Percentiles rank a stretch among this genome's conserved stretches.
phyloP scores from a whole-genome alignment of 2,113 vertebrate genomes.

The Engystomops pustulosus region DNA sequence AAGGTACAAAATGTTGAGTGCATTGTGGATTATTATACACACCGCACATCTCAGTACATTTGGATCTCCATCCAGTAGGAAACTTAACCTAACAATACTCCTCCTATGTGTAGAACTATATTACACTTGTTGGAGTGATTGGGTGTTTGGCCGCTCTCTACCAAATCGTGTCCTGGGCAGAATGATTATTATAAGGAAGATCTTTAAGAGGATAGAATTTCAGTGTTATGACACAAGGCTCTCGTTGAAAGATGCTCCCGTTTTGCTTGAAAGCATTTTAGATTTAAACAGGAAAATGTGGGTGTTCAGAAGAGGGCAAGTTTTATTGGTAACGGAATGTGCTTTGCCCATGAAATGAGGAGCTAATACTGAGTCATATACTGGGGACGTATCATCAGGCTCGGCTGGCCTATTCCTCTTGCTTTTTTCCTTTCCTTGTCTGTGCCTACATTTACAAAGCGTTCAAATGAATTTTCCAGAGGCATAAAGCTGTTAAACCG shows the following conservation, averaged over 20 bases:
- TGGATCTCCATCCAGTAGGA: too few relatives aligned
- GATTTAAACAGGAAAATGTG: slow-evolving; percentile 38
- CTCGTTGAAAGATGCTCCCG: slow-evolving; percentile 5
- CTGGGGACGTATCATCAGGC: background rate
- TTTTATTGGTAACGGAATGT: background rate
- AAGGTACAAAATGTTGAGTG: too few relatives aligned
- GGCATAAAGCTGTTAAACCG: background rate
- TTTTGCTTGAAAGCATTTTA: slow-evolving; percentile 38
- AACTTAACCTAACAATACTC: too few relatives aligned
- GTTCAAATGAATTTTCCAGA: background rate
- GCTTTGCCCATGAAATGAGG: background rate
- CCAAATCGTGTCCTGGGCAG: background rate
- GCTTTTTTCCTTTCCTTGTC: background rate
- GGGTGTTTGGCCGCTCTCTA: background rate
- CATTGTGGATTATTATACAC: too few relatives aligned
- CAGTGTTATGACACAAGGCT: background rate
- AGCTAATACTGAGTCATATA: background rate
- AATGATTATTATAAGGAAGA: background rate
- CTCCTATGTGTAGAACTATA: too few relatives aligned
- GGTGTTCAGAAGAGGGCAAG: background rate
- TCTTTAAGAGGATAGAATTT: background rate
- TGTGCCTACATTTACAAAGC: background rate
- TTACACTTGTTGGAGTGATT: background rate
- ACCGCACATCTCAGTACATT: too few relatives aligned
- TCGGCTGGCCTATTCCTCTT: too few relatives aligned